Evolutionary conservation across 2,113 vertebrate genomes (phyloP), one percentile per base, ranked within the genome.

Genomic region (Echinops telfairi): DNA sequence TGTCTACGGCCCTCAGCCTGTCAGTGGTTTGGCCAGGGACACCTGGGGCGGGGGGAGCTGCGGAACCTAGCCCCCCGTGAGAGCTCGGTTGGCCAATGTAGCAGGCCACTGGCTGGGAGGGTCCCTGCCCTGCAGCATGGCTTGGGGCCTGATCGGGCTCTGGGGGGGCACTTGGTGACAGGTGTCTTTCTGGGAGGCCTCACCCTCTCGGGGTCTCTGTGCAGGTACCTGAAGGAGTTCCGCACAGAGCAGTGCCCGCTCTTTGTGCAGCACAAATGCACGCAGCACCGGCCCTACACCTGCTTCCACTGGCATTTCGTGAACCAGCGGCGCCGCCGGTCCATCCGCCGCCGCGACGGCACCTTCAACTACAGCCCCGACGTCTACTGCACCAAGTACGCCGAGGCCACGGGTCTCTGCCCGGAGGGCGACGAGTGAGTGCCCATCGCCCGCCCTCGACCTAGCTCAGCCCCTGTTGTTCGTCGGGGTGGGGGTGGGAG

Each of bases 271-370:
- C 99, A 99, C 96, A 99, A 99, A 98, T 99, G 99, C 97, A 99
- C 99, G 1, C 99, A 99, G 97, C 99, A 99, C 94, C 98, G 99
- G 58, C 99, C 99, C 92, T 99, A 99, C 88, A 99, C 99, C 97
- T 99, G 99, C 97, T 99, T 99, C 98, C 98, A 99, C 97, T 99
- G 99, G 99, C 99, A 99, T 97, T 99, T 99, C 95, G 98, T 99
- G 90, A 99, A 99, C 97, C 99, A 99, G 98, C 98, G 99, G 33
- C 98, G 99, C 7, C 99, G 99, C 88, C 97, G 99, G n/a, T 99
- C 99, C 76, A 98, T 99, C 93, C 99, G 99, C 89, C 98, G 98
- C 92, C 98, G 99, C 83, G 99, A 99, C 83, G 99, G 99, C 10
- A 99, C 99, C 14, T 99, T 99, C 97, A 99, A 99, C 98, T 99